Conservation (phyloP, 1,140 invertebrate species). For the Nymphalis io region DNA sequence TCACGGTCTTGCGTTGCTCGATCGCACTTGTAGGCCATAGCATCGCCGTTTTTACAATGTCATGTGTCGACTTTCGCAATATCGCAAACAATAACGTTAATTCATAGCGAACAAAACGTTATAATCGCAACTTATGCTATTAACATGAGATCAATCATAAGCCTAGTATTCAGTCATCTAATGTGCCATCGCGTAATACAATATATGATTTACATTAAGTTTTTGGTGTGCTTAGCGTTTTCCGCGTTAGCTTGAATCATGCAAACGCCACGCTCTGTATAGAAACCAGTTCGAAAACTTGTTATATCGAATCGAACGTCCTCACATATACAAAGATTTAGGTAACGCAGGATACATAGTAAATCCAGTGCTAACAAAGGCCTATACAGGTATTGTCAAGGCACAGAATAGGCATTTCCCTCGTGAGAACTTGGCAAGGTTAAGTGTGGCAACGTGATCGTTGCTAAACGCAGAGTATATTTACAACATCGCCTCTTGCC, state of each 20-base stretch:
- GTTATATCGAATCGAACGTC: slow-evolving; percentile 56
- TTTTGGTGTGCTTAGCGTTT: slow-evolving; percentile 35
- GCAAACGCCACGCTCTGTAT: slow-evolving; percentile 29
- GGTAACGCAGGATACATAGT: slow-evolving; percentile 71
- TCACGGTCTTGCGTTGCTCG: slow-evolving; percentile 73
- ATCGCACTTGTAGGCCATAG: slow-evolving; percentile 76
- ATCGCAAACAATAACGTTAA: slow-evolving; percentile 62
- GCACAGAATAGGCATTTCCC: slow-evolving; percentile 78
- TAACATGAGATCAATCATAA: slow-evolving; percentile 38
- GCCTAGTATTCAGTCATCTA: background rate
- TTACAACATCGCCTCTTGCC: slow-evolving; percentile 76
- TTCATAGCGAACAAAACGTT: slow-evolving; percentile 22
- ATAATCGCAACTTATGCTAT: slow-evolving; percentile 23
- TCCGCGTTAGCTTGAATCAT: slow-evolving; percentile 42
- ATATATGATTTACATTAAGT: slow-evolving; percentile 27
- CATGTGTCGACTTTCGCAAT: slow-evolving; percentile 75
- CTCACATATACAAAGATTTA: slow-evolving; percentile 48
- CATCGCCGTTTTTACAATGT: slow-evolving; percentile 75
- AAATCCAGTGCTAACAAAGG: slow-evolving; percentile 68
- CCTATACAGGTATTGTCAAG: slow-evolving; percentile 79
- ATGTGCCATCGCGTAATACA: slow-evolving; percentile 25
- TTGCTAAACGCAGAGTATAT: slow-evolving; percentile 76
- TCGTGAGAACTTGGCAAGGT: slow-evolving; percentile 79
- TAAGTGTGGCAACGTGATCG: slow-evolving; percentile 77
- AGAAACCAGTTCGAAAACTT: slow-evolving; percentile 52